Base-by-base conservation (phyloP, 1,140 invertebrate species). In the Triops cancriformis region DNA sequence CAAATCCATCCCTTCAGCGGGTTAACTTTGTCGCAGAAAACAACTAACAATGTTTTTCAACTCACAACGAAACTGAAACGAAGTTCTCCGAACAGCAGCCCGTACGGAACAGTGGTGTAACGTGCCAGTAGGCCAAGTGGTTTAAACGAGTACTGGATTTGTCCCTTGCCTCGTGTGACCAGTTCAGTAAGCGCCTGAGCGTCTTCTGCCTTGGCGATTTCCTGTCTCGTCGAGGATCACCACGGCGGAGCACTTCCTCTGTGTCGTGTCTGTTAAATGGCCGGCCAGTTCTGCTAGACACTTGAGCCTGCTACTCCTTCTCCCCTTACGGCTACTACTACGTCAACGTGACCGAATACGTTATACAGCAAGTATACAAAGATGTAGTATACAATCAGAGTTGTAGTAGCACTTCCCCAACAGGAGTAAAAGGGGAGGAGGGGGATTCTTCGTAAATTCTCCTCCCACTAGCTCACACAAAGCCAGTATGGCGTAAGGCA, bases 231-330 rank as follows among this genome's bases (percentile, higher is more conserved):
- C 51, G 51, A 64, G 51, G n/a, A n/a, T 64, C 51, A 64, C 51
- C 51, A 64, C 51, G 14, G 51, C n/a, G 51, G 51, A 64, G 51
- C n/a, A 64, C 51, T 64, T 64, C 51, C 51, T 64, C 51, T 64
- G 23, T 23, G 51, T 23, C 51, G 51, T 64, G 51, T 64, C 51
- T 64, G 51, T 64, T 64, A 64, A 64, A 64, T 64, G 51, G 51
- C 51, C 51, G 51, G 51, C 51, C 51, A 64, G 51, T 64, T 64
- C 51, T 64, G 23, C 51, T 64, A 10, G 51, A 18, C 51, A 64
- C 51, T 64, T 64, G 51, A 64, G 51, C 51, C 51, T 64, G 51
- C 51, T 64, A 64, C 23, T 64, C 51, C 51, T 64, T 64, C 51
- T 18, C n/a, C 23, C 51, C 51, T 64, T 64, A 64, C 51, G n/a